Evolutionary conservation across 2,113 vertebrate genomes (phyloP).

Genomic region (Heterocephalus glaber): DNA sequence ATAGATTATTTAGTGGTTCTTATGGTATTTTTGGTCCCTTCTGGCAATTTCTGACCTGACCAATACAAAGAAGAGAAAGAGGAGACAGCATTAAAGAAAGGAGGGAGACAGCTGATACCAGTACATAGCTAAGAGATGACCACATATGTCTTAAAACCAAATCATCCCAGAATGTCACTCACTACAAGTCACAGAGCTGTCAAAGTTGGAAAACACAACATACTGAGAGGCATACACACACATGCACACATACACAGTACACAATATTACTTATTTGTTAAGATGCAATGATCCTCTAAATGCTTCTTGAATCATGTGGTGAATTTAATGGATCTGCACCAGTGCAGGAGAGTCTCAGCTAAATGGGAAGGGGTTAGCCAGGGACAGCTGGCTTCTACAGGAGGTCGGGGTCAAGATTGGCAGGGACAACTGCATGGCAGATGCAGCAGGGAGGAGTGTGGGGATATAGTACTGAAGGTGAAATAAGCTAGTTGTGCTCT

Average conservation of each 20-base stretch:
- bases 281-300: background rate
- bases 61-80: conserved; percentile 19
- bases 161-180: background rate
- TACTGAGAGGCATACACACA: background rate
- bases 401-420: conserved; percentile 59
- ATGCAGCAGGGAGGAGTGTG: background rate
- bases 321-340: background rate
- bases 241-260: background rate
- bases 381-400: conserved; percentile 70
- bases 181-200: background rate
- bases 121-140: background rate
- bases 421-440: conserved; percentile 72
- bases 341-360: background rate
- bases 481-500: background rate
- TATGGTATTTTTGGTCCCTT: conserved; percentile 22
- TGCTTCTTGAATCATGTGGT: background rate
- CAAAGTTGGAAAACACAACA: background rate
- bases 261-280: background rate
- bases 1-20: background rate
- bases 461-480: background rate
- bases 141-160: background rate
- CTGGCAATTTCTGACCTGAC: conserved; percentile 28
- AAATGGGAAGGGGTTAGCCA: conserved; percentile 58
- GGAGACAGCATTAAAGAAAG: background rate
- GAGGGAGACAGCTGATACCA: background rate